phyloP scores from a whole-genome alignment of 1,140 invertebrate species.

The Cecropterus lyciades region DNA sequence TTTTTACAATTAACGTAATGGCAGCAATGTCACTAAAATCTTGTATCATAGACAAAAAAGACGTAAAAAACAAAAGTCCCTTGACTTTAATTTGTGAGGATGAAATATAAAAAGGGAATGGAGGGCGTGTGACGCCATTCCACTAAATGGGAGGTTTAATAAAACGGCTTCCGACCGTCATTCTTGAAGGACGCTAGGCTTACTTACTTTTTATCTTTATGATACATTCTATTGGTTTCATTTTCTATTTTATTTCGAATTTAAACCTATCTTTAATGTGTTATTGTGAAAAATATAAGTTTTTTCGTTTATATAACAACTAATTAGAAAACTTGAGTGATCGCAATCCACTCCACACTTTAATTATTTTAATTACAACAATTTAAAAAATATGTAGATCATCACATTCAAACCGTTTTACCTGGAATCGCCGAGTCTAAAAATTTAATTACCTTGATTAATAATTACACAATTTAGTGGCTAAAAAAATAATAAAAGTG shows the following conservation, averaged over 20 bases:
- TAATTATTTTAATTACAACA: no score
- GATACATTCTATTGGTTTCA: conserved; percentile 21
- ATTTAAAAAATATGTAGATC: no score
- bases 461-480: no score
- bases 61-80: conserved; percentile 16
- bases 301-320: no score
- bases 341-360: no score
- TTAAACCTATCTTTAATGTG: no score
- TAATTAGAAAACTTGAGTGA: no score
- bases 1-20: conserved; percentile 23
- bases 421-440: no score
- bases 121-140: conserved; percentile 47
- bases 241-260: not conserved
- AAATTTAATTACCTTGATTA: no score
- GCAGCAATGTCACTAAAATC: conserved; percentile 24
- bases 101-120: conserved; percentile 48
- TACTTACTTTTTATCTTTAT: conserved; percentile 45
- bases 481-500: no score
- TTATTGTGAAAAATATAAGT: no score
- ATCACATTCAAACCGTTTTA: no score
- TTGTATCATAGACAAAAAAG: conserved; percentile 22
- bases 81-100: conserved; percentile 27
- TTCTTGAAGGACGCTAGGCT: conserved; percentile 35
- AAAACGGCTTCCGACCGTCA: conserved; percentile 46
- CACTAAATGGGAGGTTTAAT: conserved; percentile 49